Base-by-base conservation (phyloP, 1,140 invertebrate genomes). In the Paralvinella palmiformis region DNA sequence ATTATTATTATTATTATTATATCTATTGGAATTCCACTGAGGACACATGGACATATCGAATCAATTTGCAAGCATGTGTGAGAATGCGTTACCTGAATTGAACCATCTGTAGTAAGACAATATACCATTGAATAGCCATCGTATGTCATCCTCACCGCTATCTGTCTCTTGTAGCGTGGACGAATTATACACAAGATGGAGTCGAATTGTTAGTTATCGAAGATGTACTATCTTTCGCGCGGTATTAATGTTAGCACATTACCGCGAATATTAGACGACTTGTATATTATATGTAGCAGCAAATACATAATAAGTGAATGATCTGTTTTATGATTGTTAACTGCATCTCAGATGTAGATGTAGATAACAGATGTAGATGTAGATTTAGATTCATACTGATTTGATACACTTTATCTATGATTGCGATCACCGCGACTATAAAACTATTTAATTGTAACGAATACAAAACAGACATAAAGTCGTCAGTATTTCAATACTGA, bases 101-200 rank as follows among this genome's bases (percentile, higher is more conserved):
- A 10, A 10, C 50, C 50, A 7, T 53, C 50, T 10, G 13, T 20
- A 20, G 13, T 20, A 27, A 10, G 7, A 10, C 27, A 7, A 29
- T 53, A 53, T 17, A 22, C 50, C 15, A 53, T 22, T 53, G 7
- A 10, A 22, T 10, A 29, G 10, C 7, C 50, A 27, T 7, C 50
- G 7, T 10, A 27, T 15, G 15, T 10, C 7, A 53, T 7, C 10
- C 50, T 15, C 27, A 10, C 27, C 10, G 50, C 15, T 7, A 53
- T 53, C 27, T 53, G 50, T 27, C 50, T 15, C 50, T 53, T 53
- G 50, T 53, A 53, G 50, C 50, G 50, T 7, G 50, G 50, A 53
- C 24, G 50, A 53, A 53, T 53, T 53, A 7, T 53, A 10, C 7
- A 53, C 7, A 41, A 41, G 37, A n/a, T 13, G 37, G n/a, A 13